Conservation (phyloP, 2,113 vertebrate genomes). For the Sinocyclocheilus rhinocerous region DNA sequence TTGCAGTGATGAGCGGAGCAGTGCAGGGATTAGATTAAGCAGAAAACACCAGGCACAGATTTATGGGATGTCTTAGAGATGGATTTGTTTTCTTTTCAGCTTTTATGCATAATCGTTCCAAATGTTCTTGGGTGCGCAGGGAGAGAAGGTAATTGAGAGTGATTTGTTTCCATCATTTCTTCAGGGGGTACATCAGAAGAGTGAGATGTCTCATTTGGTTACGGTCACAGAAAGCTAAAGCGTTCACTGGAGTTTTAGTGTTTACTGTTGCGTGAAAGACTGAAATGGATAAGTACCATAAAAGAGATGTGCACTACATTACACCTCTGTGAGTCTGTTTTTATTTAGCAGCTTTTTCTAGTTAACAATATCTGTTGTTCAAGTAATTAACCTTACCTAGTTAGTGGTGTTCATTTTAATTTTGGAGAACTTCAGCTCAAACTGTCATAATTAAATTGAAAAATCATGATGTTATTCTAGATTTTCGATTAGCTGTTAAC, state of each 20-base stretch:
- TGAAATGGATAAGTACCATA: conserved; percentile 23
- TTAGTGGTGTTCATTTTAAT: conserved; percentile 60
- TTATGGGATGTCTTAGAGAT: conserved; percentile 29
- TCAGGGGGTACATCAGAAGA: conserved; percentile 23
- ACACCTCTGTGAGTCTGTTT: neutral
- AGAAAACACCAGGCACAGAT: conserved; percentile 33
- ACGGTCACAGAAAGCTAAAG: conserved; percentile 4
- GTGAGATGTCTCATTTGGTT: conserved; percentile 35
- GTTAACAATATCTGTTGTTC: conserved; percentile 28
- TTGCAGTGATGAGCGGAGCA: conserved; percentile 36
- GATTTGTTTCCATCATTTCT: conserved; percentile 16
- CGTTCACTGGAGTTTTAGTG: neutral
- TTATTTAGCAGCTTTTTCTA: conserved; percentile 5
- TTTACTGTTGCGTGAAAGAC: neutral
- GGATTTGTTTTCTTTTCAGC: conserved; percentile 31
- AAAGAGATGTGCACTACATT: conserved; percentile 4
- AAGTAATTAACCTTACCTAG: conserved; percentile 49
- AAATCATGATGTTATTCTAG: no score
- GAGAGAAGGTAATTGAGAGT: conserved; percentile 32
- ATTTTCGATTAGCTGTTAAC: no score
- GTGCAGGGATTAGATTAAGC: conserved; percentile 20
- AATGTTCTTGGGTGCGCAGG: conserved; percentile 17
- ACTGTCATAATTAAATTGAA: conserved; percentile 64
- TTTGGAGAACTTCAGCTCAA: conserved; percentile 53
- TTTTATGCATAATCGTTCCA: conserved; percentile 35